Percentiles rank a stretch among this genome's conserved stretches.
These are phyloP conservation scores for Natrix natrix DNA, from an alignment of 2,797 vertebrate genomes.

Conservation along the genomic window DNA sequence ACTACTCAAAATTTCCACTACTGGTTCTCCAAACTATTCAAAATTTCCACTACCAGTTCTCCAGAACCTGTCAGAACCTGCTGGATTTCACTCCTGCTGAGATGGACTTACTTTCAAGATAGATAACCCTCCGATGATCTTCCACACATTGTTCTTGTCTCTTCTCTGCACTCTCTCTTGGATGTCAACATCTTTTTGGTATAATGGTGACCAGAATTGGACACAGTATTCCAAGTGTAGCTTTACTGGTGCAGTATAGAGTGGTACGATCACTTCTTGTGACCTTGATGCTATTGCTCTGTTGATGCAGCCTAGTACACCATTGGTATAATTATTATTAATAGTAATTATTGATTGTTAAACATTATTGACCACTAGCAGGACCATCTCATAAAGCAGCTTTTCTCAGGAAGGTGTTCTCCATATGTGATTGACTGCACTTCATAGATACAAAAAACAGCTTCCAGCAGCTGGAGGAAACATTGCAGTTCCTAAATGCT, in stretches of 20 bases:
- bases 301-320: too few species aligned
- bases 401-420: background rate
- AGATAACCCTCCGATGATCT: background rate
- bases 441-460: background rate
- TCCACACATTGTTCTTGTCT: background rate
- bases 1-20: too few species aligned
- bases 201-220: background rate
- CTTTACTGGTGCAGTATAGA: too few species aligned
- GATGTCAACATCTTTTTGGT: background rate
- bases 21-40: too few species aligned
- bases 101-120: background rate
- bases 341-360: too few species aligned
- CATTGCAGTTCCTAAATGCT: background rate
- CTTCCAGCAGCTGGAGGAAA: background rate
- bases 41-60: too few species aligned
- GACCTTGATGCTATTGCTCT: too few species aligned
- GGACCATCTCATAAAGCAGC: background rate
- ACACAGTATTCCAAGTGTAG: background rate
- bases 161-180: background rate
- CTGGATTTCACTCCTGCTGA: background rate
- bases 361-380: background rate
- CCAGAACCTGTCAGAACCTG: too few species aligned
- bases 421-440: background rate
- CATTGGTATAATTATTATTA: too few species aligned
- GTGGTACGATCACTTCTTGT: too few species aligned